Conservation (phyloP, 2,888 invertebrate genomes). For the Lithosia quadra region DNA sequence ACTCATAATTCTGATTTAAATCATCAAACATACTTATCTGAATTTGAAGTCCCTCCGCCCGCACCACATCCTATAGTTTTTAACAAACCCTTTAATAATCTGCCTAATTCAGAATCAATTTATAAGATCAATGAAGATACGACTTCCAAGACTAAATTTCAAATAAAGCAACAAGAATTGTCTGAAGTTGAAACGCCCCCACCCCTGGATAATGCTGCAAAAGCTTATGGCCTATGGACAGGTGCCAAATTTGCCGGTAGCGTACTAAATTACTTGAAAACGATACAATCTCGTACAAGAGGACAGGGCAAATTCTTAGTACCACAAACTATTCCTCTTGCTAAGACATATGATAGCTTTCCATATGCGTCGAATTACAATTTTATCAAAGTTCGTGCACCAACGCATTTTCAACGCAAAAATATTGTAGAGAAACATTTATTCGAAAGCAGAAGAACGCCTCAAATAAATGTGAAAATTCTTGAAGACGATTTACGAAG, state of each 20-base stretch:
- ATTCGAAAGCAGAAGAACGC: conserved; percentile 63
- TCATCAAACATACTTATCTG: conserved; percentile 57
- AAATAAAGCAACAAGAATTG: conserved; percentile 48
- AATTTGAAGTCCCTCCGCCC: conserved; percentile 75
- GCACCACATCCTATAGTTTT: conserved; percentile 30
- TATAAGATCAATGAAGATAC: conserved; percentile 47
- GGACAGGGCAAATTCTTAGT: conserved; percentile 57
- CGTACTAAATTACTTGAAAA: conserved; percentile 77
- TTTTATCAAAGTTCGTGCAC: conserved; percentile 63
- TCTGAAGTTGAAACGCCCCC: conserved; percentile 71
- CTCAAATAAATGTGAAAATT: conserved; percentile 75
- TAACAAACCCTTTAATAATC: conserved; percentile 24
- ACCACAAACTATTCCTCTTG: conserved; percentile 69
- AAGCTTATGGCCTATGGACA: conserved; percentile 77
- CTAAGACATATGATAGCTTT: conserved; percentile 68
- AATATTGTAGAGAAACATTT: conserved; percentile 61
- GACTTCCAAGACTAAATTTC: conserved; percentile 22
- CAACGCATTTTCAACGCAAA: conserved; percentile 64
- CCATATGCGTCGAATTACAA: conserved; percentile 75
- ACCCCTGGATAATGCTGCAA: conserved; percentile 58
- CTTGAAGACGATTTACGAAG: conserved; percentile 67
- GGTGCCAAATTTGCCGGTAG: conserved; percentile 74
- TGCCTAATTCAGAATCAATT: conserved; percentile 35
- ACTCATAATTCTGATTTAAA: conserved; percentile 32
- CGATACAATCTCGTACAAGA: conserved; percentile 64